Base-by-base conservation (phyloP, 2,888 invertebrate species). In the Cheilosia scutellata region DNA sequence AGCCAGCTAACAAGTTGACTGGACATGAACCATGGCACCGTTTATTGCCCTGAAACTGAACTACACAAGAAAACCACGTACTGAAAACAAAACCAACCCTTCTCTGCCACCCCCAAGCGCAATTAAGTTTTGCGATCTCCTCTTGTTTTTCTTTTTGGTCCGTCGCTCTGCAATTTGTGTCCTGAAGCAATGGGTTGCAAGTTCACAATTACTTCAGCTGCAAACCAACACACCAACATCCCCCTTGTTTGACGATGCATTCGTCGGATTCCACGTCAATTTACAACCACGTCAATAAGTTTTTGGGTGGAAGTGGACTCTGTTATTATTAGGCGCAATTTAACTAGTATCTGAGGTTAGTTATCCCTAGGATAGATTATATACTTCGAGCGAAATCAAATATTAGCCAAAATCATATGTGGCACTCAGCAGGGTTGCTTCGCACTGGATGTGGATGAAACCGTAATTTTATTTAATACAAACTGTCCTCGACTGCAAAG, bases 11-110 rank as follows among this genome's bases (percentile, higher is more conserved):
- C 74, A 65, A 63, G 65, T 75, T 65, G 74, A 65, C 74, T 75
- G 74, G 55, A 65, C 65, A 75, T 65, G 74, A 75, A 63, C 74
- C 55, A 75, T 65, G 53, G 57, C 65, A 75, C 37, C 44, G 63
- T 74, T 74, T 63, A 63, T 74, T 63, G 63, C 74, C 63, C 55
- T n/a, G 63, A 63, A 55, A 44, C 74, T 62, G 29, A 29, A 42
- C 25, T 27, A 29, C 7, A 37, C 53, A 33, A 31, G 49, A 13
- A 25, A 11, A 37, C 37, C 47, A 11, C 33, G 27, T 29, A 49
- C 33, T 13, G 47, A 33, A 11, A 29, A 42, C 53, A 13, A 20
- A 5, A 49, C 27, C 37, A 58, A 58, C 33, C 58, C 58, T 37
- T 27, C 16, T 25, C n/a, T 27, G 29, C 16, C 11, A 6, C 25